phyloP scores from a whole-genome alignment of 2,888 invertebrate species.

The Amphipoea oculea region DNA sequence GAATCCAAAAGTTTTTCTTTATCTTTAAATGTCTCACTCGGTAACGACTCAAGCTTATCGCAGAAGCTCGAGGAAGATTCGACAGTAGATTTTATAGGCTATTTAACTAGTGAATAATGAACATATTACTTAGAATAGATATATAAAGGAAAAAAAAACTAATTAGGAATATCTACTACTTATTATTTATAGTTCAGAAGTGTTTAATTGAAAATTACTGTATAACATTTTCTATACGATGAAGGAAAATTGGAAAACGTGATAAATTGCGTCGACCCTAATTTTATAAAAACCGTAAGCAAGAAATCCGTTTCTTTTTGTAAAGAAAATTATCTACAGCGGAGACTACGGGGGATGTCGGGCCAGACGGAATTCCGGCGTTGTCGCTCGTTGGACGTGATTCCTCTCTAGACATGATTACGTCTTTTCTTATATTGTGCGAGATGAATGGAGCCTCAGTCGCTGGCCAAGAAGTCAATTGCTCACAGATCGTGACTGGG shows the following conservation, averaged over 20 bases:
- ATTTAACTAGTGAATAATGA: constrained; percentile 33
- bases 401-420: constrained; percentile 86
- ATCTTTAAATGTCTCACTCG: constrained; percentile 78
- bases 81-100: constrained; percentile 36
- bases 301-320: constrained; percentile 76
- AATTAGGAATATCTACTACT: not conserved
- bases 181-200: constrained; percentile 19
- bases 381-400: constrained; percentile 86
- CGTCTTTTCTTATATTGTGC: constrained; percentile 87
- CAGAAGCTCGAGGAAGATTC: constrained; percentile 39
- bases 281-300: constrained; percentile 75
- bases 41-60: constrained; percentile 80
- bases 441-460: constrained; percentile 81
- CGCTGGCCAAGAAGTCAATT: constrained; percentile 82
- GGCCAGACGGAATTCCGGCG: constrained; percentile 87
- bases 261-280: constrained; percentile 70
- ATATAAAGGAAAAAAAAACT: not conserved
- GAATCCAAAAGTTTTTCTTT: constrained; percentile 84
- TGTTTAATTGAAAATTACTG: constrained; percentile 49
- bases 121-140: constrained; percentile 15
- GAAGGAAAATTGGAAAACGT: constrained; percentile 59
- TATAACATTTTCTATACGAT: constrained; percentile 30
- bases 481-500: constrained; percentile 79
- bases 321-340: constrained; percentile 80
- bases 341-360: constrained; percentile 77